These are phyloP conservation scores for Toxotes chatareus DNA, from an alignment of 2,113 vertebrate genomes.

Conservation along the genomic window DNA sequence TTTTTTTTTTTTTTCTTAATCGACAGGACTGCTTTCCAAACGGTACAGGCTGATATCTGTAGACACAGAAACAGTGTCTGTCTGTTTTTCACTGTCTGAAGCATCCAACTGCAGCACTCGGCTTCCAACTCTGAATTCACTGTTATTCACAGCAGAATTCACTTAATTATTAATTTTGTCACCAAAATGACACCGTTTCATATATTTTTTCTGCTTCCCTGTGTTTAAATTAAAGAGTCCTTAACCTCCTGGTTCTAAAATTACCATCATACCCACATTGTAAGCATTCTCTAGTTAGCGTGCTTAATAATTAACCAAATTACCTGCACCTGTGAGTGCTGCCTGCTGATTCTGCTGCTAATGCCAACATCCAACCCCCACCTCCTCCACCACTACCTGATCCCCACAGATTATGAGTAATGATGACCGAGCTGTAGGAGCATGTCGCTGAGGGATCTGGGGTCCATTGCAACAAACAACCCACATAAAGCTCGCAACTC, in stretches of 20 bases:
- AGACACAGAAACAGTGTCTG: neutral
- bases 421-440: neutral
- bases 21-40: neutral
- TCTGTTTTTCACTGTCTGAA: neutral
- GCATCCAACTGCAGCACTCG: neutral
- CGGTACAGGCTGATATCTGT: neutral
- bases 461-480: neutral
- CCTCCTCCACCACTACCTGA: neutral
- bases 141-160: neutral
- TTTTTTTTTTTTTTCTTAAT: neutral
- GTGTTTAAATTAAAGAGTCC: neutral
- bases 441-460: neutral
- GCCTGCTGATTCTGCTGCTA: neutral
- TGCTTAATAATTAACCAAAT: slow-evolving; percentile 11
- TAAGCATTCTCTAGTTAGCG: neutral
- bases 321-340: slow-evolving; percentile 1
- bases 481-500: neutral
- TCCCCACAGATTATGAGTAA: slow-evolving; percentile 11
- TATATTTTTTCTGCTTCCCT: neutral
- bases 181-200: neutral
- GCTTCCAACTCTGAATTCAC: neutral
- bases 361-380: slow-evolving; percentile 2
- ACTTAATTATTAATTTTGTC: neutral
- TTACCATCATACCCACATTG: neutral
- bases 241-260: neutral